Evolutionary conservation across 2,797 vertebrate species (phyloP), one percentile per base, ranked within the genome.

Genomic region (Hozukius guyotensis): DNA sequence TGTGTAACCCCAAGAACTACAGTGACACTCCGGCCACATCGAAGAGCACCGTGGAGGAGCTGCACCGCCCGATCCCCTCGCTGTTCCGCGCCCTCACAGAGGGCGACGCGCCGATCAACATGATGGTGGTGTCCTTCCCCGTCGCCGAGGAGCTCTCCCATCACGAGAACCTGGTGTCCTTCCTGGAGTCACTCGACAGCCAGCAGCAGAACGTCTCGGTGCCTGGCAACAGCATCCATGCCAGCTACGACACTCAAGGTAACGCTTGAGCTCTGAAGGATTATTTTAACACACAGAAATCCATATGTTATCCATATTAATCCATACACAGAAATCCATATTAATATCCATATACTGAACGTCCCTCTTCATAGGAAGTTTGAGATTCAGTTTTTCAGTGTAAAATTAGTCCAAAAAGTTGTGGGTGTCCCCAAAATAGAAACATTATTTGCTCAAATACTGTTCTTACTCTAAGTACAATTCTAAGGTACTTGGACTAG

Each of bases 1-100:
- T 99, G 98, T 99, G 98, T 78, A 99, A 99, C 92, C 98, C 98
- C 79, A 97, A 97, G 84, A 99, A 98, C 94, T 99, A 99, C 87
- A 99, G 97, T 6, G 98, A 99, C 94, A 98, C 98, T 0, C 98
- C 98, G 0, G 97, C 98, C 16, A 99, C 98, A 0, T 99, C 98
- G 2, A 99, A 99, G 95, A 99, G 98, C 94, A 99, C 98, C 0
- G 98, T 99, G 0, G 98, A 99, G 90, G 98, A 99, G 90, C 92
- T 99, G 75, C 97, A 98, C 24, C 97, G 97, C 20, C 97, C 98
- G 0, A 98, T 99, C 89, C 98, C 98, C 1, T 99, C 98, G 2
- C 96, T 99, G 78, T 99, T 99, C 94, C 96, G 97, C 4, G 98
- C 98, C 0, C 97, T 99, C 77, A 99, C 98, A 0, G 98, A 99